phyloP scores from a whole-genome alignment of 2,113 vertebrate species.

The Lethenteron camtschaticum region DNA sequence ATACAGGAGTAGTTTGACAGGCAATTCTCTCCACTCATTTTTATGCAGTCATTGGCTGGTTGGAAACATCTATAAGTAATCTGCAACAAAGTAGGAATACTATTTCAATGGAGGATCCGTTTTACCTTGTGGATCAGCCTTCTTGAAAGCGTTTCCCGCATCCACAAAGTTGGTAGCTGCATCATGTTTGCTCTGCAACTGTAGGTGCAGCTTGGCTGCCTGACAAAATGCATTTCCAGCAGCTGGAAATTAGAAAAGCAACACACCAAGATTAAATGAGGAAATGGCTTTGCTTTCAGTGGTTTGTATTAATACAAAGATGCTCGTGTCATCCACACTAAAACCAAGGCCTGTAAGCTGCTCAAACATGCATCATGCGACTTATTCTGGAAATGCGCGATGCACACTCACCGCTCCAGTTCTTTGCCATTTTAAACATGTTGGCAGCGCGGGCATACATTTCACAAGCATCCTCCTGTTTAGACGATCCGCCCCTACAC shows the following conservation, averaged over 20 bases:
- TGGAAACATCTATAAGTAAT: too few relatives aligned
- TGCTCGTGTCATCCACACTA: too few relatives aligned
- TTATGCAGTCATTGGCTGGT: too few relatives aligned
- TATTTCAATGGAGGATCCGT: too few relatives aligned
- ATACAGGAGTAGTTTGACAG: too few relatives aligned
- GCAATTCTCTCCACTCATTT: too few relatives aligned
- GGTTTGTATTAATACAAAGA: too few relatives aligned
- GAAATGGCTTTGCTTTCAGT: too few relatives aligned
- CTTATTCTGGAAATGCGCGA: background rate
- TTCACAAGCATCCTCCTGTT: constrained; percentile 66
- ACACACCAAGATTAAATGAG: background rate
- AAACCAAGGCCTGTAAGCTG: too few relatives aligned
- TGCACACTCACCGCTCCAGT: constrained; percentile 51
- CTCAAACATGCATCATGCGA: background rate
- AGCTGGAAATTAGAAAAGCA: constrained; percentile 23
- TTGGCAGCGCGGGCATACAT: constrained; percentile 60
- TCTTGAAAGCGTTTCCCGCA: constrained; percentile 74
- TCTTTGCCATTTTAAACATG: constrained; percentile 91
- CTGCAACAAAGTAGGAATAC: background rate
- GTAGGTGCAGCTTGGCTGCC: constrained; percentile 52
- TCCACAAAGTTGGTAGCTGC: constrained; percentile 68
- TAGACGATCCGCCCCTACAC: constrained; percentile 46
- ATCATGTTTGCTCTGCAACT: constrained; percentile 76
- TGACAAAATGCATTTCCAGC: constrained; percentile 69
- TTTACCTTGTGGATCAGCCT: constrained; percentile 70